Conservation (phyloP, 1,140 invertebrate genomes). For the Hyles vespertilio region DNA sequence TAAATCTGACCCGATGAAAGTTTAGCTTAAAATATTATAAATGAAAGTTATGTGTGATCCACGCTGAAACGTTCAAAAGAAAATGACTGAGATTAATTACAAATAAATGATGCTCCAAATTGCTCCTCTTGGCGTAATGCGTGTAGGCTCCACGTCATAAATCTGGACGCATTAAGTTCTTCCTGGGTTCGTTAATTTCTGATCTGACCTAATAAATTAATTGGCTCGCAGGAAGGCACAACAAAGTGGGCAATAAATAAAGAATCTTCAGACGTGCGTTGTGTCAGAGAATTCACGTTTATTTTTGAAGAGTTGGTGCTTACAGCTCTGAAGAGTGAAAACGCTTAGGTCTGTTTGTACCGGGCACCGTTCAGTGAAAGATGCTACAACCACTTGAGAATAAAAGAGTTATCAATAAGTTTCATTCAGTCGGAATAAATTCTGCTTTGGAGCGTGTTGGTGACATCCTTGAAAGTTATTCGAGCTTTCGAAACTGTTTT, state of each 20-base stretch:
- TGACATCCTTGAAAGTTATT: too few species aligned
- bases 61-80: not conserved
- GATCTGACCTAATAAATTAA: slow-evolving; percentile 59
- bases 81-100: slow-evolving; percentile 6
- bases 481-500: too few species aligned
- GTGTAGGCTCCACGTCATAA: slow-evolving; percentile 29
- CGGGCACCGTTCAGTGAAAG: slow-evolving; percentile 58
- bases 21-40: not conserved
- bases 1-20: not conserved
- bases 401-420: slow-evolving; percentile 68
- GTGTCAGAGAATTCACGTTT: slow-evolving; percentile 41
- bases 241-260: slow-evolving; percentile 63
- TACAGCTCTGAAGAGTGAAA: slow-evolving; percentile 57
- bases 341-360: slow-evolving; percentile 54
- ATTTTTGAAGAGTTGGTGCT: slow-evolving; percentile 32
- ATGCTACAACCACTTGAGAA: slow-evolving; percentile 52
- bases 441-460: slow-evolving; percentile 3
- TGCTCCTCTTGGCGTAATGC: slow-evolving; percentile 6
- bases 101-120: slow-evolving; percentile 8
- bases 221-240: slow-evolving; percentile 47
- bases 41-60: too few species aligned
- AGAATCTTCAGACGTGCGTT: slow-evolving; percentile 43
- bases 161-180: slow-evolving; percentile 48
- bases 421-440: slow-evolving; percentile 50
- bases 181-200: slow-evolving; percentile 60